Base-by-base conservation (phyloP, 92 coral and sea anemone species). In the Pocillopora grandis region DNA sequence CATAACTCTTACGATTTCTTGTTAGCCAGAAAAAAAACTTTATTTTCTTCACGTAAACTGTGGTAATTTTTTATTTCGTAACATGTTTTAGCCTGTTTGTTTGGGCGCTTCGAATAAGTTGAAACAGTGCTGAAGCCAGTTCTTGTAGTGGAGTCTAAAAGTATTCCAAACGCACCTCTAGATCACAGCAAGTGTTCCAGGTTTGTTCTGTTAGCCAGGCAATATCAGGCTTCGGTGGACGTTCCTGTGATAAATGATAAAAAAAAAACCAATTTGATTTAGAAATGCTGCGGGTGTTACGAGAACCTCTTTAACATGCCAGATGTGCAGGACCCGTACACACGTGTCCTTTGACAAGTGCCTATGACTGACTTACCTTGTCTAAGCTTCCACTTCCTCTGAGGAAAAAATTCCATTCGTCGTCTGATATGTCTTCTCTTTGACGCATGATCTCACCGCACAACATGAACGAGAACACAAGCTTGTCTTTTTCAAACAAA, bases 401-500 rank as follows among this genome's bases (percentile, higher is more conserved):
- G 71, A 97, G 91, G 84, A 97, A 92, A 82, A 87, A 97, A 82
- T 94, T 97, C 99, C 99, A 97, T 67, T 97, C 99, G 9, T 80
- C 86, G 75, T 92, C 93, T 17, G 93, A 90, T 19, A 96, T 89
- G 37, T 95, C 94, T 62, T 83, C 94, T 62, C 92, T 90, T 78
- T 96, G 98, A 60, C 98, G 98, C 91, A 96, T 78, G 76, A 96
- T 96, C 74, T 96, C 99, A 48, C 97, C 99, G 67, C 99, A 96
- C 88, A 96, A 58, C 99, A 96, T 96, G 84, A 94, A 96, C 76
- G 99, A 96, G 69, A 92, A 96, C 62, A 96, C 99, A 35, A 96
- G 87, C 87, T 96, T 96, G 91, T 96, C 96, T 42, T 93, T 92
- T 74, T 97, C 99, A 86, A 97, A 97, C 92, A 97, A 72, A 23